A percentile compares a stretch with the other conserved stretches of the same genome.
phyloP scores from a whole-genome alignment of 2,888 invertebrate species.

The Xestoiulus laeticollis region DNA sequence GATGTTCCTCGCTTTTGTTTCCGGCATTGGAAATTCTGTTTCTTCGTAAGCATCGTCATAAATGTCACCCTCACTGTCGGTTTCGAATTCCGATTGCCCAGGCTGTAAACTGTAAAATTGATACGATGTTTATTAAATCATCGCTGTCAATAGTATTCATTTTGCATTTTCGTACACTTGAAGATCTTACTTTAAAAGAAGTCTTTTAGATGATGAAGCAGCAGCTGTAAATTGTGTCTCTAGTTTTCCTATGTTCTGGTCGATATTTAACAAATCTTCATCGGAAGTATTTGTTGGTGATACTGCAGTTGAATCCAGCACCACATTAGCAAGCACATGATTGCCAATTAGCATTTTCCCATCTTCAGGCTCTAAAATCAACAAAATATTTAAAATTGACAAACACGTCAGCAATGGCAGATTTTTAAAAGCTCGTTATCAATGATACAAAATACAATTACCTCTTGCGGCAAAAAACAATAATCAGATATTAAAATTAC shows the following conservation, averaged over 20 bases:
- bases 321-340: constrained; percentile 32
- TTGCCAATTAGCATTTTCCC: constrained; percentile 40
- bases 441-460: no score
- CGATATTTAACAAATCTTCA: constrained; percentile 24
- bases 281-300: neutral
- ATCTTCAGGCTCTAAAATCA: constrained; percentile 5
- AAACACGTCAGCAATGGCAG: neutral
- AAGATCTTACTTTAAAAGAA: neutral
- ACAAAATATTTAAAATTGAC: neutral
- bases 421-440: neutral
- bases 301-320: neutral
- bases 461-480: neutral
- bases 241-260: neutral
- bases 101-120: neutral
- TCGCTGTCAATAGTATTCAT: neutral
- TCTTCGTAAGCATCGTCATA: neutral
- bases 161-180: neutral
- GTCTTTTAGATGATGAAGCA: neutral
- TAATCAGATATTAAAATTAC: neutral
- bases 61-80: neutral
- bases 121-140: neutral
- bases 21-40: neutral
- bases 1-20: neutral
- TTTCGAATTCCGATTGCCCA: neutral
- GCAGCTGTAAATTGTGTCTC: neutral